These are phyloP conservation scores for Barbus barbus DNA, from an alignment of 2,113 vertebrate genomes.

Conservation along the genomic window DNA sequence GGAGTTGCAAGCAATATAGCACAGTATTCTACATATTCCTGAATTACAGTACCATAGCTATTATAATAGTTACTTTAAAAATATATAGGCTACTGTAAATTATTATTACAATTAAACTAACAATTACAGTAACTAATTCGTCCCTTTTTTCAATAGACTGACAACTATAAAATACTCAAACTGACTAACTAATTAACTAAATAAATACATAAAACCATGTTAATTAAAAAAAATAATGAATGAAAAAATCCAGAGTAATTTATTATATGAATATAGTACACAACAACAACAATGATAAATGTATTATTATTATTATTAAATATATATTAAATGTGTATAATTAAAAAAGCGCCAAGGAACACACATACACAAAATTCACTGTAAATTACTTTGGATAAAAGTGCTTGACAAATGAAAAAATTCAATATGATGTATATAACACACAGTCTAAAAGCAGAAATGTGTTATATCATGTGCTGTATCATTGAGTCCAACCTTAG, in stretches of 20 bases:
- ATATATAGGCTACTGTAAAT: no score
- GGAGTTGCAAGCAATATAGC: background rate
- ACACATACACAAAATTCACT: background rate
- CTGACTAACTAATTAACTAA: no score
- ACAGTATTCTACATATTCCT: background rate
- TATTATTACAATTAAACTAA: no score
- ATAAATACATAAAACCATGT: no score
- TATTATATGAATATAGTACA: no score
- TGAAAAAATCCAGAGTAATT: background rate
- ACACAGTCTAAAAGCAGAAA: conserved; percentile 5
- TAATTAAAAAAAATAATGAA: no score
- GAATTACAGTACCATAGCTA: background rate
- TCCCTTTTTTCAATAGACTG: no score
- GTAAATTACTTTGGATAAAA: background rate
- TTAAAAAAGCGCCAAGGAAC: no score
- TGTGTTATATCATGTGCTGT: conserved; percentile 34
- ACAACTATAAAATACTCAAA: background rate
- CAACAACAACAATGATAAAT: no score
- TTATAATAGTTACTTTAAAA: background rate
- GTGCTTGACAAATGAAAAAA: background rate
- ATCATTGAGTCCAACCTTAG: conserved; percentile 55
- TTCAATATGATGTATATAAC: background rate
- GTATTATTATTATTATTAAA: no score
- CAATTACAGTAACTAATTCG: no score
- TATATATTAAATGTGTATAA: no score